A percentile compares a stretch with the other conserved stretches of the same genome.
Conservation (phyloP, 1,140 invertebrate species). For the Drosophila cardini region DNA sequence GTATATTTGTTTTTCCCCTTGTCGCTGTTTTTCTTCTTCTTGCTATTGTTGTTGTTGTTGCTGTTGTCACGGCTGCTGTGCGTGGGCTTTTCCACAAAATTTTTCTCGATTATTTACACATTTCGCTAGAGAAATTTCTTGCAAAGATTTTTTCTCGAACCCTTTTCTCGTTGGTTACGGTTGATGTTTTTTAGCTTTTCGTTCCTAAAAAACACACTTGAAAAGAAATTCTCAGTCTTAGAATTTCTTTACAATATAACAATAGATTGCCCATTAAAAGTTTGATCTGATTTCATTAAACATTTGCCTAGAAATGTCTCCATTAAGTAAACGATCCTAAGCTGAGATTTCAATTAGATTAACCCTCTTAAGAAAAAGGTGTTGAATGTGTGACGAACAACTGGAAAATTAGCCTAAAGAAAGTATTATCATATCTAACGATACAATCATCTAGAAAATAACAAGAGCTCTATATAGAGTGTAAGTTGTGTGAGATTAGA, state of each 20-base stretch:
- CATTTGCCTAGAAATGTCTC: constrained; percentile 31
- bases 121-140: constrained; percentile 45
- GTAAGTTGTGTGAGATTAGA: too few species aligned
- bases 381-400: constrained; percentile 19
- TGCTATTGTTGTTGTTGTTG: constrained; percentile 11
- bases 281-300: constrained; percentile 49
- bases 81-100: constrained; percentile 43
- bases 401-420: constrained; percentile 10
- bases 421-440: background rate
- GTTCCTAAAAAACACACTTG: background rate
- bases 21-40: constrained; percentile 8
- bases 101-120: constrained; percentile 59
- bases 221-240: constrained; percentile 1
- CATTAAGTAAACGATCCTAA: constrained; percentile 21
- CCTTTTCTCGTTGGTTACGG: constrained; percentile 20
- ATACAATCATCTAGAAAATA: background rate
- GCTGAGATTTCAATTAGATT: constrained; percentile 41
- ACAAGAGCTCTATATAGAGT: background rate
- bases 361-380: constrained; percentile 21
- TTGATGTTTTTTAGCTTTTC: constrained; percentile 2
- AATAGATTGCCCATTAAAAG: constrained; percentile 39
- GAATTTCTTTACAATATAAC: constrained; percentile 6
- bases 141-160: constrained; percentile 22
- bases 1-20: constrained; percentile 39
- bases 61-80: constrained; percentile 9